Percentiles rank a stretch among this genome's conserved stretches.
phyloP scores from a whole-genome alignment of 1,140 invertebrate genomes.

The Holotrichia oblita region DNA sequence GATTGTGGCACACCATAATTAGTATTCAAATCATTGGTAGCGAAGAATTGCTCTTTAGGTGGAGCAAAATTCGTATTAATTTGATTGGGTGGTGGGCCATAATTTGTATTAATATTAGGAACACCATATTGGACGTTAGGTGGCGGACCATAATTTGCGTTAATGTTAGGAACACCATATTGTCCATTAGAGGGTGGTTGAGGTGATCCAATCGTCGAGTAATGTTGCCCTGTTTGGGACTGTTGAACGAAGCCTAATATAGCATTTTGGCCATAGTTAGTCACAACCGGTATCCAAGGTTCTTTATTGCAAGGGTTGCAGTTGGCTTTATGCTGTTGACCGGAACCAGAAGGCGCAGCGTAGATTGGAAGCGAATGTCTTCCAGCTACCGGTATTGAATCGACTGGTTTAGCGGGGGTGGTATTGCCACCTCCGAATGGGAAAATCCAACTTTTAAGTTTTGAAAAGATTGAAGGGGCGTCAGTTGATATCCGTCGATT shows the following conservation, averaged over 20 bases:
- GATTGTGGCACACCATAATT: not conserved
- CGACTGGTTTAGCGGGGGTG: conserved; percentile 10
- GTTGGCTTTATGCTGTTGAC: conserved; percentile 57
- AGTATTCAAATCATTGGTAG: not conserved
- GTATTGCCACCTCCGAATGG: conserved; percentile 44
- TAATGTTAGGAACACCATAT: too few species aligned
- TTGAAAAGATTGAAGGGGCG: conserved; percentile 48
- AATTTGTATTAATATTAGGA: not conserved
- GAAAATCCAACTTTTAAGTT: conserved; percentile 48
- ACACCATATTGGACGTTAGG: too few species aligned
- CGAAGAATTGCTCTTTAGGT: not conserved
- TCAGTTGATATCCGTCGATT: conserved; percentile 35
- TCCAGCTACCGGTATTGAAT: conserved; percentile 46
- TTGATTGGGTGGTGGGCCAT: not conserved
- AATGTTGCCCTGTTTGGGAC: conserved; percentile 26
- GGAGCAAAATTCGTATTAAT: not conserved
- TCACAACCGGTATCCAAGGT: conserved; percentile 78
- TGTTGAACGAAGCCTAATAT: conserved; percentile 51
- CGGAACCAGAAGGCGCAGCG: conserved; percentile 10
- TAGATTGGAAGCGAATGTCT: conserved; percentile 44
- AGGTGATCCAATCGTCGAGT: not conserved
- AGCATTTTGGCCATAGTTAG: conserved; percentile 53
- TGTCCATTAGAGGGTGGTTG: not conserved
- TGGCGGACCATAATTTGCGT: not conserved
- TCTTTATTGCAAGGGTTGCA: conserved; percentile 80